These are phyloP conservation scores for Diorhabda carinulata DNA, from an alignment of 1,140 invertebrate species.

Conservation along the genomic window DNA sequence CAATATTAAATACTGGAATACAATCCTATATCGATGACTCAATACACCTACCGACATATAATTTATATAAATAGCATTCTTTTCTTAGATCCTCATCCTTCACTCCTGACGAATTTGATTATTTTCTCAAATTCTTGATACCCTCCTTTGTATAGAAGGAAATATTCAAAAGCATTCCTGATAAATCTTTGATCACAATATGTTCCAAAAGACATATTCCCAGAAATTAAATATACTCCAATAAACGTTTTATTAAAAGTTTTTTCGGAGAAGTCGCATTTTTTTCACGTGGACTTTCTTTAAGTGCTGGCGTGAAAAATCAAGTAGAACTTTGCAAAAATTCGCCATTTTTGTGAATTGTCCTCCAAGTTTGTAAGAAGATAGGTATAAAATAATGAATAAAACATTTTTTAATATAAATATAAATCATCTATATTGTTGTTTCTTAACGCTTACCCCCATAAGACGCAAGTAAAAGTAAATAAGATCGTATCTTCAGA, in stretches of 20 bases:
- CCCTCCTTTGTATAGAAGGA: background rate
- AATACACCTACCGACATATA: background rate
- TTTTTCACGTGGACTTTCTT: background rate
- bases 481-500: background rate
- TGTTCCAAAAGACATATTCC: background rate
- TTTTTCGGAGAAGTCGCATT: background rate
- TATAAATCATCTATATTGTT: too few species aligned
- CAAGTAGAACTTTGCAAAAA: too few species aligned
- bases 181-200: constrained; percentile 1
- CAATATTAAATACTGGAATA: too few species aligned
- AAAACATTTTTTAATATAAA: too few species aligned
- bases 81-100: background rate
- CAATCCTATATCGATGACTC: too few species aligned
- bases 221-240: background rate
- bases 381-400: too few species aligned
- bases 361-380: too few species aligned
- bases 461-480: background rate
- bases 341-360: too few species aligned
- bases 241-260: background rate
- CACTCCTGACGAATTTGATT: background rate
- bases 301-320: too few species aligned
- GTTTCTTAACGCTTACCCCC: too few species aligned
- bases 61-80: background rate
- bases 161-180: constrained; percentile 1
- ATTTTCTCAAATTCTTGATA: background rate